These are phyloP conservation scores for Ammodramus savannarum DNA, from an alignment of 2,113 vertebrate genomes.

Conservation along the genomic window DNA sequence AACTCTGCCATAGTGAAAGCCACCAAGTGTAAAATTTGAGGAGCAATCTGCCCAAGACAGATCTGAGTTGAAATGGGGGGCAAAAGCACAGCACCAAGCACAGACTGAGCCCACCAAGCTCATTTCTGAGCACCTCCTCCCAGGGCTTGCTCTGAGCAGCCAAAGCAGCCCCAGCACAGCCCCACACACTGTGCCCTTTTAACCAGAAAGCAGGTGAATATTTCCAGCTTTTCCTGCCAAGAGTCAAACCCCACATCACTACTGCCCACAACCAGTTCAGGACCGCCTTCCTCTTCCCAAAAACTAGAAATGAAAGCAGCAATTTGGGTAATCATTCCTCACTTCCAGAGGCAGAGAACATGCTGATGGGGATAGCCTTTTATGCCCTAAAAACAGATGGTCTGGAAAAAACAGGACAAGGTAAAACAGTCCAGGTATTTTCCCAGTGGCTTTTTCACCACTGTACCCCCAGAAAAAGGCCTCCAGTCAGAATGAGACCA, in stretches of 20 bases:
- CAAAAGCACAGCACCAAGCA: neutral
- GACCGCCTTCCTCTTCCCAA: neutral
- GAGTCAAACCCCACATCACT: neutral
- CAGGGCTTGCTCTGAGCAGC: neutral
- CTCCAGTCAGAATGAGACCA: neutral
- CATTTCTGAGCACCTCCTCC: neutral
- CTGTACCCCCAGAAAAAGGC: neutral
- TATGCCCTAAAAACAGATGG: neutral
- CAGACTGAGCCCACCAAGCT: neutral
- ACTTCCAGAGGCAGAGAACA: neutral
- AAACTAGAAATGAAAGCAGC: neutral
- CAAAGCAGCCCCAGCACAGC: neutral
- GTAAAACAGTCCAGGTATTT: neutral
- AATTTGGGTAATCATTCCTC: neutral
- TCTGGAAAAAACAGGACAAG: neutral
- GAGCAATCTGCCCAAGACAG: neutral
- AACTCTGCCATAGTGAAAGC: neutral
- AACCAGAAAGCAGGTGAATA: neutral
- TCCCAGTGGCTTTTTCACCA: fast-evolving
- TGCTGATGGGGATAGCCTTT: neutral
- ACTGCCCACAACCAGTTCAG: neutral
- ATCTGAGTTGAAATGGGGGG: neutral
- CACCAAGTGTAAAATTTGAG: neutral
- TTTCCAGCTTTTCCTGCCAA: neutral
- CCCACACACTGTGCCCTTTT: neutral